Evolutionary conservation across 2,888 invertebrate species (phyloP), one percentile per base, ranked within the genome.

Genomic region (Dione juno): DNA sequence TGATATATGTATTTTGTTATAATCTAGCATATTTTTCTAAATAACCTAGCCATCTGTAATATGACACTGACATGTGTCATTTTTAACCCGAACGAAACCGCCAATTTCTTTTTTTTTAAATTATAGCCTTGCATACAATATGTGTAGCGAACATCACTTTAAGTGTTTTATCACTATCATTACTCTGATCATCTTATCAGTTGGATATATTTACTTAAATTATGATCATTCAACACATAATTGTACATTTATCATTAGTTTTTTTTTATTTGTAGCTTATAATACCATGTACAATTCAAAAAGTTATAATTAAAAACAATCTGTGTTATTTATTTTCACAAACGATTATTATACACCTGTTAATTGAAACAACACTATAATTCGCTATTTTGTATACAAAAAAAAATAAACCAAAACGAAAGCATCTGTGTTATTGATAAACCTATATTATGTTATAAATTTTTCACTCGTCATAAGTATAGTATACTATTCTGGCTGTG

Each of bases 71-170:
- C 71, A 74, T 40, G 9, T 57, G 19, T 57, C 35, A 66, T 57
- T 68, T 37, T 11, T 45, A 74, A 75, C 75, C 76, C 77, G 70
- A 76, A 74, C 75, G 69, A 73, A 74, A 76, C 66, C 68, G 57
- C 16, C 16, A 68, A 77, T 78, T 83, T 77, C 61, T 83, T 64
- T 45, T 37, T 19, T 9, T 16, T 14, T 3, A 13, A 6, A 10
- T 41, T 59, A 9, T 19, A 40, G 13, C n/a, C 50, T 64, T 37
- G 1, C 37, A 40, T 52, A 40, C 13, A 21, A 40, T 48, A 50
- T 35, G 28, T 59, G 19, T 43, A 37, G 50, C 37, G 19, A 50
- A 50, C 48, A 11, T 21, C 28, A 14, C 35, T 37, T 16, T 35
- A n/a, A 35, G 57, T 57, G 16, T 16, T 35, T 40, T 37, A 16